Evolutionary conservation across 1,140 invertebrate genomes (phyloP).

Genomic region (Eupristina koningsbergeri): DNA sequence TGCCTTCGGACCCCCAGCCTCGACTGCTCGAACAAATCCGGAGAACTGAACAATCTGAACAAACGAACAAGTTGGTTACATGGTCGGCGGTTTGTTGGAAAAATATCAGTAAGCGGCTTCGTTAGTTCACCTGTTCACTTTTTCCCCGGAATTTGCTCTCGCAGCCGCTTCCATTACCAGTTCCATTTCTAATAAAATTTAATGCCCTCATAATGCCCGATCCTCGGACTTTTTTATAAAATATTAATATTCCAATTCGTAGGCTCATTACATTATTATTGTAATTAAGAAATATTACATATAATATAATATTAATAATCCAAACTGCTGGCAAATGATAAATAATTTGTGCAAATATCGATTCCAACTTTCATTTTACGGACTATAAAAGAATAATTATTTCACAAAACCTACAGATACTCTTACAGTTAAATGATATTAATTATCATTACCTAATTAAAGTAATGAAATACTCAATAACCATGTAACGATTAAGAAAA

Average conservation of each 20-base stretch:
- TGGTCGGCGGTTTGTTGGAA: no score
- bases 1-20: not conserved
- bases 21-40: no score
- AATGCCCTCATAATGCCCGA: not conserved
- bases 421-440: conserved; percentile 19
- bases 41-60: no score
- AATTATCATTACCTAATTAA: conserved; percentile 41
- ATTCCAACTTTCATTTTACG: conserved; percentile 27
- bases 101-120: no score
- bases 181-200: not conserved
- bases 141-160: no score
- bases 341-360: not conserved
- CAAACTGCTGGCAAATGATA: not conserved
- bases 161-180: no score
- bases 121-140: no score
- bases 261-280: not conserved
- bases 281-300: not conserved
- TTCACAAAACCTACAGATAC: conserved; percentile 13
- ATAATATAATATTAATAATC: conserved; percentile 8
- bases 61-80: no score
- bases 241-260: not conserved
- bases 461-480: not conserved
- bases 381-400: conserved; percentile 18
- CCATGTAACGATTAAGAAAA: conserved; percentile 7
- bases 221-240: not conserved